Evolutionary conservation across 2,888 invertebrate genomes (phyloP), one percentile per base, ranked within the genome.

Genomic region (Lithosia quadra): DNA sequence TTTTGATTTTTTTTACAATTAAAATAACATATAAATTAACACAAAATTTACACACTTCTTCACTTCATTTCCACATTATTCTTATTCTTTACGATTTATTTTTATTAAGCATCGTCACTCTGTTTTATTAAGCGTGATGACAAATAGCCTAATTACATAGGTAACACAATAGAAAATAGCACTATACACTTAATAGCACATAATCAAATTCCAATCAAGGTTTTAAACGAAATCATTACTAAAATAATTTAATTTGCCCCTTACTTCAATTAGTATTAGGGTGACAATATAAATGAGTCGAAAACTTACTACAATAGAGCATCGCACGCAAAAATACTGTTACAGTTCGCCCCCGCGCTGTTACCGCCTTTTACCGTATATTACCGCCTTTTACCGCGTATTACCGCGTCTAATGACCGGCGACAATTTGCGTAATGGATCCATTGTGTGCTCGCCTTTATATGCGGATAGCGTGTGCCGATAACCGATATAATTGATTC

Each of bases 371-470:
- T 79, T 78, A 75, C 68, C 59, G 63, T 53, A 18, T 55, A n/a
- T 69, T 58, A 58, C 36, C 43, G 63, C 69, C 67, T 74, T 71
- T 77, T 75, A 67, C 59, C 67, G 66, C 63, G 63, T 56, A 63
- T 70, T 67, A 71, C 77, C 76, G 77, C 75, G 75, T 73, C 86
- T 90, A 90, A 91, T 89, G 89, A 89, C 84, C 81, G 86, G 80
- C 77, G 86, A 92, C 93, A 93, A 94, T 94, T 93, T 93, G 88
- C 88, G 91, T 94, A 94, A 95, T 95, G 93, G 91, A 90, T 88
- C 90, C 83, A 92, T 93, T 94, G 95, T 94, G 88, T 79, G 77
- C 71, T 80, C 84, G 84, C 77, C 90, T 91, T 93, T 93, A 93
- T 90, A 89, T 81, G 83, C 86, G 87, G 86, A 90, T 94, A 86